These are phyloP conservation scores for Syngnathus typhle DNA, from an alignment of 2,113 vertebrate species.

Conservation along the genomic window DNA sequence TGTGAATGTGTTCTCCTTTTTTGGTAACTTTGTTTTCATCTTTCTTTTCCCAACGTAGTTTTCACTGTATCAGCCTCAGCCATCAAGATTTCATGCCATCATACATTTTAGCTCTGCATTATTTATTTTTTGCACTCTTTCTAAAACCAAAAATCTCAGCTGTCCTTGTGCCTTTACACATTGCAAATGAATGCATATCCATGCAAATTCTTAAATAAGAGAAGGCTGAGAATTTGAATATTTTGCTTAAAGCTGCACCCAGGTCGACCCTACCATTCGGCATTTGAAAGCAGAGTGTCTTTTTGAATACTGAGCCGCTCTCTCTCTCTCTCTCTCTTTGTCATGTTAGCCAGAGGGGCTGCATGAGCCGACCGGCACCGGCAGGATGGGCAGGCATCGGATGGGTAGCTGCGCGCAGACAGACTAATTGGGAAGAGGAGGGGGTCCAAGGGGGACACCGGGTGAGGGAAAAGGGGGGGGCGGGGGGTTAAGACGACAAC, in stretches of 20 bases:
- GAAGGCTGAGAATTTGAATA: slow-evolving; percentile 70
- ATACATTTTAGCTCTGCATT: slow-evolving; percentile 62
- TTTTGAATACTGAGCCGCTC: slow-evolving; percentile 66
- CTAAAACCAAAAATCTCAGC: slow-evolving; percentile 63
- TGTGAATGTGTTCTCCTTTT: not conserved
- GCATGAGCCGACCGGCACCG: slow-evolving; percentile 62
- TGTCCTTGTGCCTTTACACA: slow-evolving; percentile 70
- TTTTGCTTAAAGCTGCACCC: slow-evolving; percentile 71
- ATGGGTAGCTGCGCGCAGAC: slow-evolving; percentile 67
- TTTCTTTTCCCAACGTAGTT: slow-evolving; percentile 20
- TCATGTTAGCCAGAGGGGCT: slow-evolving; percentile 71
- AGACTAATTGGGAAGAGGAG: slow-evolving; percentile 73
- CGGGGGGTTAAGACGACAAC: slow-evolving; percentile 55
- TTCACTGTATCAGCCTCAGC: slow-evolving; percentile 25
- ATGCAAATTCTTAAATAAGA: slow-evolving; percentile 72
- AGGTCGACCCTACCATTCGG: slow-evolving; percentile 69
- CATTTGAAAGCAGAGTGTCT: slow-evolving; percentile 66
- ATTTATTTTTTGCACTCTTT: slow-evolving; percentile 52
- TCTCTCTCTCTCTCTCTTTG: slow-evolving; percentile 49
- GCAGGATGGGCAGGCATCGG: slow-evolving; percentile 67
- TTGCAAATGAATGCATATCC: slow-evolving; percentile 74
- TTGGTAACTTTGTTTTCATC: not conserved
- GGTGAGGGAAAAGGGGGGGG: slow-evolving; percentile 55
- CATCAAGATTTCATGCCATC: slow-evolving; percentile 57
- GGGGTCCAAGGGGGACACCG: slow-evolving; percentile 58